Percentiles rank a stretch among this genome's conserved stretches.
Conservation (phyloP, 2,113 vertebrate species). For the Saguinus imperator region DNA sequence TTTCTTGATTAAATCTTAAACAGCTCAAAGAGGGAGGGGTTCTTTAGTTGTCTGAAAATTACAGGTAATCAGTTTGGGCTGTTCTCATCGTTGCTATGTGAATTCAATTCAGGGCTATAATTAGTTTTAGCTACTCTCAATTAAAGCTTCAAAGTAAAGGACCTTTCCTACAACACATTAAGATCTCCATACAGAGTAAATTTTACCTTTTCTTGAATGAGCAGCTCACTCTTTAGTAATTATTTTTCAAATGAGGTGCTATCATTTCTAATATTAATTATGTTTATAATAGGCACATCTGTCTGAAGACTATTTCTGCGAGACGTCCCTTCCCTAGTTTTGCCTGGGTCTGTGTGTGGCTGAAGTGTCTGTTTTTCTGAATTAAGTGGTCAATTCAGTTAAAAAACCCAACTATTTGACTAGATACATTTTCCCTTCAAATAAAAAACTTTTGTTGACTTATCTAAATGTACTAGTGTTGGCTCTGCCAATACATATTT, state of each 20-base stretch:
- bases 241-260: constrained; percentile 34
- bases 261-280: constrained; percentile 55
- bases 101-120: constrained; percentile 62
- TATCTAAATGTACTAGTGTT: not conserved
- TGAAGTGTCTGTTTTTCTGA: constrained; percentile 37
- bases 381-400: not conserved
- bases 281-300: not conserved
- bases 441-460: not conserved
- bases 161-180: not conserved
- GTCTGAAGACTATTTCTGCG: constrained; percentile 35
- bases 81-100: constrained; percentile 33
- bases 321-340: not conserved
- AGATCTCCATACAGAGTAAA: not conserved
- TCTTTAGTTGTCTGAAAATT: constrained; percentile 66
- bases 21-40: constrained; percentile 37
- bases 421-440: not conserved
- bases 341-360: not conserved
- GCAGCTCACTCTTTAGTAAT: not conserved
- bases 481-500: not conserved
- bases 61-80: constrained; percentile 49
- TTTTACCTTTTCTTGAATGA: constrained; percentile 33
- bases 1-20: constrained; percentile 50
- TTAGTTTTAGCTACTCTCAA: constrained; percentile 60
- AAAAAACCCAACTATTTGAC: not conserved
- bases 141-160: constrained; percentile 56